Base-by-base conservation (phyloP, 2,797 vertebrate species). In the Anguilla anguilla region DNA sequence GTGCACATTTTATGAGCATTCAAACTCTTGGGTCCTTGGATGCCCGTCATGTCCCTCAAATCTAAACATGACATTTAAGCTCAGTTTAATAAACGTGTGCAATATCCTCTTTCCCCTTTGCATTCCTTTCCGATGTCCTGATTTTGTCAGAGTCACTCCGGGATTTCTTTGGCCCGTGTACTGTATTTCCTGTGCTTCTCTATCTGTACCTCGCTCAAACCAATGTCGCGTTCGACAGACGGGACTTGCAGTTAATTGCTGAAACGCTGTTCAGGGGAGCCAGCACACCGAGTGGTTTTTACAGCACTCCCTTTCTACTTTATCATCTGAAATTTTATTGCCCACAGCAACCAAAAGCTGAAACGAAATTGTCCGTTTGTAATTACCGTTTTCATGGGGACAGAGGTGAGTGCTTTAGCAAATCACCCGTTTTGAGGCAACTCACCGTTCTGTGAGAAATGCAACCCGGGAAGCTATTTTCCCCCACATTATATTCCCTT, bases 321-420 rank as follows among this genome's bases (percentile, higher is more conserved):
- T 28, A 69, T 69, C 28, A 74, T 74, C 11, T 28, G 13, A 15
- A 74, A 31, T 74, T 74, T 74, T 35, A 35, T 74, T 13, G 69
- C 69, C 31, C 28, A 31, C 25, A 74, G 69, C 10, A 74, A 74
- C 69, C 31, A 35, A 35, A 59, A 69, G 31, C 69, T 35, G 28
- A 74, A 74, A 28, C 39, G 69, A 35, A 74, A 74, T 15, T 74
- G 31, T 15, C 11, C 28, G 31, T 39, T 59, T 59, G 64, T 28
- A 69, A 69, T 69, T 69, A 28, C 64, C 28, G 25, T 69, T 69
- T 69, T 69, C n/a, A 69, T 69, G 64, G 64, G 25, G n/a, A 69
- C n/a, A 74, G 69, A 74, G 69, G 69, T 74, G 31, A 74, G 64
- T 11, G n/a, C 64, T 69, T 69, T 69, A 69, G 25, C 64, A 69